Evolutionary conservation across 2,797 vertebrate genomes (phyloP).

Genomic region (Psittacula echo): DNA sequence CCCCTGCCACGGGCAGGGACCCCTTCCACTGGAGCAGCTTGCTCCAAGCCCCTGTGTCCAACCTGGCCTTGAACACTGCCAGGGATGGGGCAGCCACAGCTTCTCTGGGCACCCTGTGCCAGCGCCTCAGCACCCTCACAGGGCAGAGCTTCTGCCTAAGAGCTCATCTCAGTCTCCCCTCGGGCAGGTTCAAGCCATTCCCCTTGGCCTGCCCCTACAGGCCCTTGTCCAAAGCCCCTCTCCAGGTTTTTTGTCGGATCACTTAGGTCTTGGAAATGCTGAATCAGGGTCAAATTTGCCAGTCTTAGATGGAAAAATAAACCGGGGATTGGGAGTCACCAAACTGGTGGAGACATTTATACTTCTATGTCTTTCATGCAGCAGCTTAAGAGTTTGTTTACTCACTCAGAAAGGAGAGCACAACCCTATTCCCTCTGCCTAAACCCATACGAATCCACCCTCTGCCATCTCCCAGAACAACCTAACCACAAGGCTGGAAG

Average conservation of each 20-base stretch:
- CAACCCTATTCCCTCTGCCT: background rate
- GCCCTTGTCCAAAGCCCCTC: too few relatives aligned
- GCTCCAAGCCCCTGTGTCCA: too few relatives aligned
- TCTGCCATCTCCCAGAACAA: conserved; percentile 30
- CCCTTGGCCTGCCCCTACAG: too few relatives aligned
- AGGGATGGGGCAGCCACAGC: too few relatives aligned
- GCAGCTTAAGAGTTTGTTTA: background rate
- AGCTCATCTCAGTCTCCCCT: too few relatives aligned
- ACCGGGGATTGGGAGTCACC: background rate
- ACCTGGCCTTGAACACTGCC: too few relatives aligned
- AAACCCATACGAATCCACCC: background rate
- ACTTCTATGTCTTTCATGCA: background rate
- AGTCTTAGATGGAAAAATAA: background rate
- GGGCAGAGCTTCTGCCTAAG: too few relatives aligned
- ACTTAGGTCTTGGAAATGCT: background rate
- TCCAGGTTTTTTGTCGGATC: background rate
- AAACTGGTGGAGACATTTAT: background rate
- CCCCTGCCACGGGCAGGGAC: background rate
- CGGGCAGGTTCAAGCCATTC: too few relatives aligned
- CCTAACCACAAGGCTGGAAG: background rate
- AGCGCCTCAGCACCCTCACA: too few relatives aligned
- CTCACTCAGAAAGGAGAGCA: background rate
- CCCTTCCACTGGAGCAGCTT: too few relatives aligned
- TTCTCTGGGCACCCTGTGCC: too few relatives aligned
- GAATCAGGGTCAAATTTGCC: background rate